Percentiles rank a stretch among this genome's conserved stretches.
phyloP scores from a whole-genome alignment of 2,113 vertebrate species.

The Chloropsis hardwickii region DNA sequence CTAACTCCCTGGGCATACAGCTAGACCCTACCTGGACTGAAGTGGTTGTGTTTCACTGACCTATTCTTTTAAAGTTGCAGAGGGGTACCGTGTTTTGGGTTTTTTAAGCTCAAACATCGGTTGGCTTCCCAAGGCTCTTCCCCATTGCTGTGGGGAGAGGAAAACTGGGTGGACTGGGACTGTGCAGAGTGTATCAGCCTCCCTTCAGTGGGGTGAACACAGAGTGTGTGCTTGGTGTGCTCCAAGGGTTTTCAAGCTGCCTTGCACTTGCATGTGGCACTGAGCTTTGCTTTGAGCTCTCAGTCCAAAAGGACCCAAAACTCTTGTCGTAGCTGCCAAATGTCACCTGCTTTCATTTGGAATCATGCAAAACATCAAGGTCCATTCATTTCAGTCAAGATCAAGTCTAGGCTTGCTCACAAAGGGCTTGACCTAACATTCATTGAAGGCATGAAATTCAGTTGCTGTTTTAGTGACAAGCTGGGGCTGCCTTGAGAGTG shows the following conservation, averaged over 20 bases:
- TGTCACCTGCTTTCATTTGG: constrained; percentile 17
- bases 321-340: background rate
- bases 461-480: background rate
- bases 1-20: background rate
- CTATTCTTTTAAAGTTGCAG: background rate
- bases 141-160: background rate
- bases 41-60: background rate
- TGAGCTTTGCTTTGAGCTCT: constrained; percentile 2
- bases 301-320: background rate
- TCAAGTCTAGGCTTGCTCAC: background rate
- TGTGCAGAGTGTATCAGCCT: background rate
- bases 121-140: background rate
- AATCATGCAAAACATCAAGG: background rate
- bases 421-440: constrained; percentile 11
- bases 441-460: background rate
- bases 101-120: background rate
- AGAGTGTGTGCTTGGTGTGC: background rate
- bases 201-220: background rate
- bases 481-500: background rate
- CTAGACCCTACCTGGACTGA: background rate
- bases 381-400: background rate
- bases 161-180: background rate
- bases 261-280: background rate
- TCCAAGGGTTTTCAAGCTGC: background rate
- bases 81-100: background rate